Evolutionary conservation across 2,113 vertebrate genomes (phyloP), one percentile per base, ranked within the genome.

Genomic region (Sander lucioperca): DNA sequence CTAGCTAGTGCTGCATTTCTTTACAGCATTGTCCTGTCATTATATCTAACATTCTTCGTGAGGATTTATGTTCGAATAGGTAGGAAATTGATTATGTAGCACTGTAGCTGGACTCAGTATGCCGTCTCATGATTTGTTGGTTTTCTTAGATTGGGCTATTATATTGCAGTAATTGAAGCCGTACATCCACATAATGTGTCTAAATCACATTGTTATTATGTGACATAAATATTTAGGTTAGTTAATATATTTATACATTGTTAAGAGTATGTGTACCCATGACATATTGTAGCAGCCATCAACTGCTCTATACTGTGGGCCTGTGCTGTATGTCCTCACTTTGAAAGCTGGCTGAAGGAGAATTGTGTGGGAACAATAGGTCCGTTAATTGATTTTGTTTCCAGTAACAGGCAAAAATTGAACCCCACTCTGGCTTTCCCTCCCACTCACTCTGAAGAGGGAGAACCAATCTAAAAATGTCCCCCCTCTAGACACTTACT

Each of bases 331-430:
- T 47, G 48, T 68, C 54, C 36, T 82, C 58, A 16, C 45, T 71
- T 72, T 76, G 66, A 51, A 16, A 75, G 53, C 78, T 30, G 51
- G 54, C 83, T 70, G 76, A 66, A 77, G 67, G 27, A 68, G 68
- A 56, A 76, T 71, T 87, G 50, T 51, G 71, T 71, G 25, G 74
- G 77, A 90, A 89, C 86, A 86, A 82, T 67, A 45, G 77, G 39
- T 33, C 50, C 5, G 16, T 86, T 92, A 89, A 90, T 91, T 91
- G 85, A 89, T 93, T 93, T 89, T 84, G 75, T 91, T 82, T 85
- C 87, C 74, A 65, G 61, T 80, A 90, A 80, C 63, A 63, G 39
- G 64, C 53, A 82, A 68, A 88, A 79, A 53, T 25, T 53, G 13
- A 91, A 76, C 86, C 71, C 70, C 74, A 50, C 79, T 63, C 73